phyloP scores from a whole-genome alignment of 2,888 invertebrate species.

The Cerastis leucographa region DNA sequence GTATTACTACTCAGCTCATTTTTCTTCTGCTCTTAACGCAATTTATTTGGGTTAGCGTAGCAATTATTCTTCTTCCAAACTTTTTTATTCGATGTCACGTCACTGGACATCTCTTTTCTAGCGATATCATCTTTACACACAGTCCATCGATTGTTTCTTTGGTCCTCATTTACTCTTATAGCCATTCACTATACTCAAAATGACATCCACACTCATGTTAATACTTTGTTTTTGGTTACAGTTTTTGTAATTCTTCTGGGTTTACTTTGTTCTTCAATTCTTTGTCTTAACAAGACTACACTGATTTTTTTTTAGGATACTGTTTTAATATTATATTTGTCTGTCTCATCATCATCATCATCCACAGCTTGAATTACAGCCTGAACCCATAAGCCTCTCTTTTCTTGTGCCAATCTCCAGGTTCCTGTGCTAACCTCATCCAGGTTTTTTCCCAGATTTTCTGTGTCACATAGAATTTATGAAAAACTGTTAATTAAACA shows the following conservation, averaged over 20 bases:
- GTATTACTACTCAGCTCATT: background rate
- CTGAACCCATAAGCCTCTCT: no score
- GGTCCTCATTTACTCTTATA: background rate
- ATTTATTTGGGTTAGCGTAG: background rate
- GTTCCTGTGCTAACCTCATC: no score
- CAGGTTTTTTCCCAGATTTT: no score
- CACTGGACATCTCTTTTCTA: background rate
- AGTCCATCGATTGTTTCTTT: background rate
- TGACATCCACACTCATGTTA: background rate
- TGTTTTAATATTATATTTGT: no score
- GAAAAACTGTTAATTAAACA: background rate
- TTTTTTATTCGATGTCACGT: background rate
- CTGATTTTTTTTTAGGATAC: no score
- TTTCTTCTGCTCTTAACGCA: background rate
- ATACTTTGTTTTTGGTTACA: background rate
- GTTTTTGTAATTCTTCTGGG: background rate
- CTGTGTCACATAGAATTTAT: background rate
- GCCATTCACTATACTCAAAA: background rate
- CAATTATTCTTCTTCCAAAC: background rate
- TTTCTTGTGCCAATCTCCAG: no score
- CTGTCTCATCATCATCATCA: no score
- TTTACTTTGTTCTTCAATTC: background rate
- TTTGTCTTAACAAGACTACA: background rate
- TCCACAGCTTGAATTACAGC: no score
- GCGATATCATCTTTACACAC: background rate